A percentile compares a stretch with the other conserved stretches of the same genome.
Conservation (phyloP, 1,140 invertebrate genomes). For the Pseudomyrmex sp. region DNA sequence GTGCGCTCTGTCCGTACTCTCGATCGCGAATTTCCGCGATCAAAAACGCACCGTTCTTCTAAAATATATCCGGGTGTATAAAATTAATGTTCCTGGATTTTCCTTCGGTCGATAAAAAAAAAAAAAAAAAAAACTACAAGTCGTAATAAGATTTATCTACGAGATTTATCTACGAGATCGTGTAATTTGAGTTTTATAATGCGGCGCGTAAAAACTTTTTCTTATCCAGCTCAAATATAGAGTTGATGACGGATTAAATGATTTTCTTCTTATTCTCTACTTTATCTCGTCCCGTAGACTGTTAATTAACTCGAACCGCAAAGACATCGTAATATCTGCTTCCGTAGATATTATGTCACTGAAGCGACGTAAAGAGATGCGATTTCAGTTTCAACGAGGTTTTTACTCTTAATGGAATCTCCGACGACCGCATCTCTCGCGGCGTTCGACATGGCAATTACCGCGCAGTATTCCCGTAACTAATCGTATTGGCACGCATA, state of each 20-base stretch:
- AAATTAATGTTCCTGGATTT: too few relatives aligned
- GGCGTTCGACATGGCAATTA: conserved; percentile 29
- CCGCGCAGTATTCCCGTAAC: conserved; percentile 16
- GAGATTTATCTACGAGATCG: conserved; percentile 2
- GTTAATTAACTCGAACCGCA: neutral
- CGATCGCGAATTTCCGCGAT: conserved; percentile 20
- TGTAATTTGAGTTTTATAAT: conserved; percentile 16
- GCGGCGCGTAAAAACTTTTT: neutral
- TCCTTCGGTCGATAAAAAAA: too few relatives aligned
- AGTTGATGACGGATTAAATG: neutral
- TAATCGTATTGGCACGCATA: conserved; percentile 50
- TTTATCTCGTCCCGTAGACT: neutral
- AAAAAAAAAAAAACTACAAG: too few relatives aligned
- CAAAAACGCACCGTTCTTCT: neutral
- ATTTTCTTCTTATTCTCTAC: conserved; percentile 8
- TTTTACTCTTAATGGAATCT: conserved; percentile 45
- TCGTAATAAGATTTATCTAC: too few relatives aligned
- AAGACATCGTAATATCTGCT: neutral
- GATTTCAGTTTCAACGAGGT: conserved; percentile 32
- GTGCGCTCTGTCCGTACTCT: conserved; percentile 42
- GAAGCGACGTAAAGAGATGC: conserved; percentile 5
- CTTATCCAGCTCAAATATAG: neutral
- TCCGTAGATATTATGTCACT: neutral
- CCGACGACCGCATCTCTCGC: neutral
- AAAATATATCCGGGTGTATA: neutral